Percentiles rank a stretch among this genome's conserved stretches.
Conservation (phyloP, 2,888 invertebrate species). For the Diadegma fenestrale region DNA sequence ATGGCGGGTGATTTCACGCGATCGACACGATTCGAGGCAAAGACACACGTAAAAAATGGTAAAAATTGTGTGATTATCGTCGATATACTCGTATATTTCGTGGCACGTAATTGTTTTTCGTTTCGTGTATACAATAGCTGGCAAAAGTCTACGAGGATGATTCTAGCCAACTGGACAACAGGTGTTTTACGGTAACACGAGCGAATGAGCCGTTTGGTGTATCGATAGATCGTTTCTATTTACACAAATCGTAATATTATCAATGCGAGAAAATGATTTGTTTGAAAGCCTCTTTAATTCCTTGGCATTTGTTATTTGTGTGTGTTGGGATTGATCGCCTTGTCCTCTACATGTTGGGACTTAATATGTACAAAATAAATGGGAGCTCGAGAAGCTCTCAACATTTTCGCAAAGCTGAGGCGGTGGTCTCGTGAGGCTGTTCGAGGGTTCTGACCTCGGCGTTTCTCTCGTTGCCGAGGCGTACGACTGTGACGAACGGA, state of each 20-base stretch:
- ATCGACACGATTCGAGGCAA: not conserved
- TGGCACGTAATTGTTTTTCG: not conserved
- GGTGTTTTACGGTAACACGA: conserved; percentile 23
- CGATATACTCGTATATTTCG: conserved; percentile 27
- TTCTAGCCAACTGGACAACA: conserved; percentile 40
- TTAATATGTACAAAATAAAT: conserved; percentile 63
- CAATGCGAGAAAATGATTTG: not conserved
- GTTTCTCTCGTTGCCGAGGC: conserved; percentile 73
- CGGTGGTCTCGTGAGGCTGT: conserved; percentile 39
- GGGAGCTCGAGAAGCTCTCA: conserved; percentile 52
- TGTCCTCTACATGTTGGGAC: not conserved
- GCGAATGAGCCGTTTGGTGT: conserved; percentile 8
- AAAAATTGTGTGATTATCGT: not conserved
- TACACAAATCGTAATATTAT: conserved; percentile 19
- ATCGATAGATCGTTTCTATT: conserved; percentile 28
- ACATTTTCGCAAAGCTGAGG: conserved; percentile 51
- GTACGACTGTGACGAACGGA: conserved; percentile 81
- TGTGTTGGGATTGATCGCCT: not conserved
- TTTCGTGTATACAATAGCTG: conserved; percentile 36
- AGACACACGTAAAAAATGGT: not conserved
- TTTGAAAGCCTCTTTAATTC: not conserved
- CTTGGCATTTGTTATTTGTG: not conserved
- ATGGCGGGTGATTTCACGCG: not conserved
- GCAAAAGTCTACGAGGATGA: conserved; percentile 12
- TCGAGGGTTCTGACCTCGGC: conserved; percentile 76